These are phyloP conservation scores for Conus ventricosus DNA, from an alignment of 1,140 invertebrate species.

Conservation along the genomic window DNA sequence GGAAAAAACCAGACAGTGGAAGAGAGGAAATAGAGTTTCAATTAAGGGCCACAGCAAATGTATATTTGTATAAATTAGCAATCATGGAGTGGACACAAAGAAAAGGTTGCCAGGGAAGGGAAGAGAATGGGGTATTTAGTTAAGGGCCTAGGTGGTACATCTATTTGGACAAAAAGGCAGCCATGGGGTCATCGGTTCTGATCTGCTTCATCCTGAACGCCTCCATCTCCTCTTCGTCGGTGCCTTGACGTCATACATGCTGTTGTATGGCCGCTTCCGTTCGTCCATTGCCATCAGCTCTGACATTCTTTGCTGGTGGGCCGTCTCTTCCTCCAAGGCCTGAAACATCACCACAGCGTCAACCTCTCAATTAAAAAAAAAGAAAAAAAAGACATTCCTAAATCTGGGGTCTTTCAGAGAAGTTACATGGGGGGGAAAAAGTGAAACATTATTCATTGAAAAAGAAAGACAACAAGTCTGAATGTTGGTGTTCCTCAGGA, in stretches of 20 bases:
- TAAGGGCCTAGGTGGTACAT: neutral
- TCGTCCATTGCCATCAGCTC: slow-evolving; percentile 86
- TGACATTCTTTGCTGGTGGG: slow-evolving; percentile 80
- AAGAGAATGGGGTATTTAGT: no score
- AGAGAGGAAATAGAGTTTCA: no score
- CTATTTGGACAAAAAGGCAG: slow-evolving; percentile 46
- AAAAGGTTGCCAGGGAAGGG: no score
- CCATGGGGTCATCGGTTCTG: slow-evolving; percentile 94
- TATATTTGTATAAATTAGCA: no score
- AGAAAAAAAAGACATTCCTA: neutral
- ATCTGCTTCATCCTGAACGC: slow-evolving; percentile 91
- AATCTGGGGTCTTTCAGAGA: neutral
- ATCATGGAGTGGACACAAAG: no score
- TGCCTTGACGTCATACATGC: slow-evolving; percentile 85
- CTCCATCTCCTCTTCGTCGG: slow-evolving; percentile 95
- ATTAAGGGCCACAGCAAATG: no score
- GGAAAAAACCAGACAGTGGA: no score
- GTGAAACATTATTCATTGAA: neutral
- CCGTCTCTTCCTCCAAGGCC: slow-evolving; percentile 65
- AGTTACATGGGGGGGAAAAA: neutral
- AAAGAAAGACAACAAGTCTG: no score
- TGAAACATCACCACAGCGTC: slow-evolving; percentile 37
- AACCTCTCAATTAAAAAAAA: neutral
- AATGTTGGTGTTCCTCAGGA: no score
- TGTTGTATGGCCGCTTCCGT: slow-evolving; percentile 94